Percentiles rank a stretch among this genome's conserved stretches.
Evolutionary conservation across 2,888 invertebrate species (phyloP).

Genomic region (Tethea ocularis): DNA sequence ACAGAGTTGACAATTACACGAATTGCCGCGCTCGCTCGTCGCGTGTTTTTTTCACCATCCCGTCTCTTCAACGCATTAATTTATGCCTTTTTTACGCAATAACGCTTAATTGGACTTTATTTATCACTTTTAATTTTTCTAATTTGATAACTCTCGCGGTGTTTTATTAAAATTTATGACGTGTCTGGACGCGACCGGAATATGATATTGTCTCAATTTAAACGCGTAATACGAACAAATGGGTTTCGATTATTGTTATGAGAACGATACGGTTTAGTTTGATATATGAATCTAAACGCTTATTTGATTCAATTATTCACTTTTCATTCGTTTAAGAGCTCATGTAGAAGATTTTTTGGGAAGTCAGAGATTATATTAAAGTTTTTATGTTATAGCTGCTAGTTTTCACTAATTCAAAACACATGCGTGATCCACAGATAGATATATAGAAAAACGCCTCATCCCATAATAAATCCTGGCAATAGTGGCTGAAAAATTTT

Average conservation of each 20-base stretch:
- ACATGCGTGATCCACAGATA: too few species aligned
- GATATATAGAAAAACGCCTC: too few species aligned
- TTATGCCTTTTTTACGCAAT: slow-evolving; percentile 84
- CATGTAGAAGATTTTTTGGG: background rate
- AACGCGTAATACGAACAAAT: slow-evolving; percentile 73
- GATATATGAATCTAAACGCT: slow-evolving; percentile 18
- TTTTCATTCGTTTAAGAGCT: background rate
- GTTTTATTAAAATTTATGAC: slow-evolving; percentile 78
- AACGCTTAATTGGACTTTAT: slow-evolving; percentile 82
- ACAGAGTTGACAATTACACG: slow-evolving; percentile 54
- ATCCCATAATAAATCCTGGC: too few species aligned
- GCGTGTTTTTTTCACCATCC: slow-evolving; percentile 41
- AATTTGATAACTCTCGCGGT: slow-evolving; percentile 74
- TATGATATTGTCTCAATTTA: slow-evolving; percentile 70
- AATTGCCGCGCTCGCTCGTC: slow-evolving; percentile 40
- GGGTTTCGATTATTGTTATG: slow-evolving; percentile 61
- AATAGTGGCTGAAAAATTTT: too few species aligned
- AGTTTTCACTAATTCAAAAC: too few species aligned
- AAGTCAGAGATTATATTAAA: too few species aligned
- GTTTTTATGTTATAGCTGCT: too few species aligned
- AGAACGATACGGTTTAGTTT: slow-evolving; percentile 34
- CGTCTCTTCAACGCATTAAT: slow-evolving; percentile 67
- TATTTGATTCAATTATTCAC: slow-evolving; percentile 6
- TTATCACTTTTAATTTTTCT: slow-evolving; percentile 83
- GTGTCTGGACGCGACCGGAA: slow-evolving; percentile 36